Percentiles rank a stretch among this genome's conserved stretches.
Evolutionary conservation across 2,113 vertebrate species (phyloP).

Genomic region (Hipposideros armiger): DNA sequence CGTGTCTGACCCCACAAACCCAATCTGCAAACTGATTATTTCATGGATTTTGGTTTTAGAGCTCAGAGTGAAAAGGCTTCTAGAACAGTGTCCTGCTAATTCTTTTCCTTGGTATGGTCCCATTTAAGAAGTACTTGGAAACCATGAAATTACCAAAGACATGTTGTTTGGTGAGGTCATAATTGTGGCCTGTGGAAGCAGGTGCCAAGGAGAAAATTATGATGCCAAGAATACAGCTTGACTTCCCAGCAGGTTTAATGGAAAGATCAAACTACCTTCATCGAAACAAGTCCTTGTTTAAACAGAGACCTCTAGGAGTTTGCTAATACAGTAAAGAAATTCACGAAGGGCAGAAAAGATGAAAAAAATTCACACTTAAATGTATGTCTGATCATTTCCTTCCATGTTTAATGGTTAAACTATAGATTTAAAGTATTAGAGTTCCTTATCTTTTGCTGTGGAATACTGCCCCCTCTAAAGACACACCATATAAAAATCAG

Average conservation of each 20-base stretch:
- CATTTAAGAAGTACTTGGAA: constrained; percentile 30
- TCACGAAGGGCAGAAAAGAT: not conserved
- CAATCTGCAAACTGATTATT: not conserved
- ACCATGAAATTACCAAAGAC: not conserved
- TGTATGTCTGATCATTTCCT: not conserved
- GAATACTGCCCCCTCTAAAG: not conserved
- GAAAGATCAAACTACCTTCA: not conserved
- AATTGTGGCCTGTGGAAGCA: constrained; percentile 67
- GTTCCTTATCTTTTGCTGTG: not conserved
- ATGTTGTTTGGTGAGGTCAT: constrained; percentile 73
- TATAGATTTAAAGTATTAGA: not conserved
- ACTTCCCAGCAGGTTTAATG: not conserved
- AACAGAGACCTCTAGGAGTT: not conserved
- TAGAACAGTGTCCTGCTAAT: not conserved
- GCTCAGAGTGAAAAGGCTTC: not conserved
- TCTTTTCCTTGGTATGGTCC: not conserved
- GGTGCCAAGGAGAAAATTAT: constrained; percentile 58
- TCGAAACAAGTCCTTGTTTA: not conserved
- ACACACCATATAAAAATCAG: constrained; percentile 8
- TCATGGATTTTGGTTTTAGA: not conserved
- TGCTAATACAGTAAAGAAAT: constrained; percentile 40
- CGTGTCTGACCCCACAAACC: not conserved
- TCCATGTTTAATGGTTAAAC: constrained; percentile 2
- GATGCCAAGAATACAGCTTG: not conserved
- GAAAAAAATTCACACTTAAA: not conserved